Base-by-base conservation (phyloP, 2,888 invertebrate species). In the Cactoblastis cactorum region DNA sequence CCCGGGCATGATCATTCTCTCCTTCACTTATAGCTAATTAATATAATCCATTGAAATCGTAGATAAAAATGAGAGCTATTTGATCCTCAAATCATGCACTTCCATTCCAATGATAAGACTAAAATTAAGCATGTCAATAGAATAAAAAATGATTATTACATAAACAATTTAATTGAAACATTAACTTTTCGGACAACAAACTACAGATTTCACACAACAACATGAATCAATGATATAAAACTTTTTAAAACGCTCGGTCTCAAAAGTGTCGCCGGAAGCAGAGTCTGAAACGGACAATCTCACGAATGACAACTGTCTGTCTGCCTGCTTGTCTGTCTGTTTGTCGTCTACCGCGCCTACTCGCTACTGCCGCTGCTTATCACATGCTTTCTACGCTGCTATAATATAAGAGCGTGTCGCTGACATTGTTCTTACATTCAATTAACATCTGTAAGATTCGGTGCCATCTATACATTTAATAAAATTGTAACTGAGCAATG, bases 111-210 rank as follows among this genome's bases (percentile, higher is more conserved):
- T 79, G 74, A 82, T 82, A 74, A 79, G 70, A 77, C 77, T 84
- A 81, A 83, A 79, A 83, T 80, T 83, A 86, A 87, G 84, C 83
- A 84, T 84, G 85, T 87, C 84, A 83, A 81, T 82, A 83, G 79
- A 84, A 86, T 84, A 83, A 87, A 86, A 81, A 84, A 85, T 74
- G 68, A 80, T 82, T 78, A 84, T 82, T 84, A 87, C 79, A 82
- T 85, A 87, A 88, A 87, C 85, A 86, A 84, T 86, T 85, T 84
- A 83, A 85, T 85, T 75, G 74, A 80, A 86, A 85, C 80, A 82
- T 83, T 74, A 85, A 85, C 83, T 71, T 79, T 67, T 84, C 84
- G 82, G 86, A 87, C 87, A 87, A 88, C 83, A 86, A 86, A 87
- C 86, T 84, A 84, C 84, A 80, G 71, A 75, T 75, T 80, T 72